These are phyloP conservation scores for Pyrochroa serraticornis DNA, from an alignment of 2,888 invertebrate genomes.

Conservation along the genomic window DNA sequence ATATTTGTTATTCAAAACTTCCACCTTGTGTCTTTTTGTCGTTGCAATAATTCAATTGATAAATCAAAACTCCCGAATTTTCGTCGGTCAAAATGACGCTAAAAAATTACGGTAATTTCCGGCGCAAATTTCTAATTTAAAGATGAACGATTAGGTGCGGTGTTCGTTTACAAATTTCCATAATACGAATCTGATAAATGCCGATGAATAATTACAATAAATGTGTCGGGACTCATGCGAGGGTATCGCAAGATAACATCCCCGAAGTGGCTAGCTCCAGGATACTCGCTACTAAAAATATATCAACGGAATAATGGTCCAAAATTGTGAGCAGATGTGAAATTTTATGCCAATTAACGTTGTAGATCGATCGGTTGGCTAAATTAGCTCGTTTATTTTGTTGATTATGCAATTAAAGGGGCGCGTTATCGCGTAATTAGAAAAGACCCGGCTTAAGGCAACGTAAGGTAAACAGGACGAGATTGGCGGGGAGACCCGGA, in stretches of 20 bases:
- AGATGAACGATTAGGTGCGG: constrained; percentile 9
- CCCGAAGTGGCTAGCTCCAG: no score
- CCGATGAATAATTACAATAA: constrained; percentile 13
- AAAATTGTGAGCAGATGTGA: constrained; percentile 47
- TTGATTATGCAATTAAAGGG: constrained; percentile 33
- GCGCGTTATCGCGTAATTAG: constrained; percentile 17
- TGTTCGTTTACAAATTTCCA: constrained; percentile 16
- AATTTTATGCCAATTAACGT: constrained; percentile 50
- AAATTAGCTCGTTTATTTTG: constrained; percentile 40
- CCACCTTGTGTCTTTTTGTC: constrained; percentile 14
- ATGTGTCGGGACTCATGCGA: no score
- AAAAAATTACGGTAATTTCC: constrained; percentile 16
- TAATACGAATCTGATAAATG: constrained; percentile 18
- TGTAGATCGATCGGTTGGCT: constrained; percentile 33
- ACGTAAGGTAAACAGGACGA: no score
- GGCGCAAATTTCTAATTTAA: constrained; percentile 15
- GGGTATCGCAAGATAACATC: no score
- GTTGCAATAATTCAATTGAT: constrained; percentile 13
- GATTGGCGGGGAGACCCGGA: no score
- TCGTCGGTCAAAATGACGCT: neutral
- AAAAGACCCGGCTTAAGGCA: no score
- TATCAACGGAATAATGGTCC: constrained; percentile 33
- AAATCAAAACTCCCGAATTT: neutral
- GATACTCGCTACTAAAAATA: no score
- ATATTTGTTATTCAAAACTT: constrained; percentile 22